Evolutionary conservation across 2,797 vertebrate genomes (phyloP), one percentile per base, ranked within the genome.

Genomic region (Decapterus maruadsi): DNA sequence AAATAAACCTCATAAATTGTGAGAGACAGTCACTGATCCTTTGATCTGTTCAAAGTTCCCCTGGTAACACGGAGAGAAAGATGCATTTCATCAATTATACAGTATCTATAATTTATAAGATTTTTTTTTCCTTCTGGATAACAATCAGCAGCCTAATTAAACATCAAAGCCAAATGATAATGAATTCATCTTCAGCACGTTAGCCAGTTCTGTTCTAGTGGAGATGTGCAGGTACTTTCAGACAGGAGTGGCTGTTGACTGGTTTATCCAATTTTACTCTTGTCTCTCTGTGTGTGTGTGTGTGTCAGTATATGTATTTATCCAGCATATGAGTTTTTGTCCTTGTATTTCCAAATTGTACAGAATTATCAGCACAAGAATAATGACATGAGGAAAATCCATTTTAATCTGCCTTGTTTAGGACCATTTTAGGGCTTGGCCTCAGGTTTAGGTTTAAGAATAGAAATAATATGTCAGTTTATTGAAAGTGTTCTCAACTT

Each of bases 91-190:
- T 75, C 42, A 83, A 80, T 80, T 73, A 75, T 38, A 34, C 51
- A 40, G 46, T 31, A 53, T 77, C 43, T 73, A 4, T 72, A n/a
- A 54, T 76, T 77, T 56, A 75, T 63, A 68, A 72, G n/a, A 69
- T 59, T 63, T 77, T 60, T 68, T 74, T 72, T 36, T 59, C 80
- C 1, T 36, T 63, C 58, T 48, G 56, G 53, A 70, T 51, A 68
- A 58, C 20, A 82, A 80, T 72, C 57, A 69, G 63, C 20, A 55
- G 31, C n/a, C 64, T 78, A 81, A 87, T 85, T 74, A 70, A 75
- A 76, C 57, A 81, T 84, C 72, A 86, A 80, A 81, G 81, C 3
- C n/a, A 55, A 56, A n/a, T 42, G 13, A 51, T 73, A 71, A 85
- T 84, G 48, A 75, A 59, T 62, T 63, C 9, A 62, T 71, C 14